phyloP scores from a whole-genome alignment of 1,140 invertebrate genomes.

The Drosophila elegans region DNA sequence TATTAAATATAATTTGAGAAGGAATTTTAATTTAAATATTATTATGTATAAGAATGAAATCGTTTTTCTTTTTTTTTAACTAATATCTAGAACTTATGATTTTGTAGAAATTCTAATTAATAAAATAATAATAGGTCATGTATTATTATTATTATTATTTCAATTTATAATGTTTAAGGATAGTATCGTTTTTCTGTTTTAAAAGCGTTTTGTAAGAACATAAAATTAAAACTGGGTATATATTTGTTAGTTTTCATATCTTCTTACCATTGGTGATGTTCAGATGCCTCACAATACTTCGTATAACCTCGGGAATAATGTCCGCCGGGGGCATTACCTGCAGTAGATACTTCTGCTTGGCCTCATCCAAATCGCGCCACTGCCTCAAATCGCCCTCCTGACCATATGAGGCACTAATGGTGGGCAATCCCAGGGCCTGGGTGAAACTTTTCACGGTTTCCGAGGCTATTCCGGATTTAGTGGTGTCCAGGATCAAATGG shows the following conservation, averaged over 20 bases:
- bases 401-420: constrained; percentile 93
- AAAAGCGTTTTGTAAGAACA: no score
- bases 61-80: no score
- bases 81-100: no score
- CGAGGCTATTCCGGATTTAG: constrained; percentile 90
- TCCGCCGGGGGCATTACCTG: constrained; percentile 93
- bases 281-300: constrained; percentile 91
- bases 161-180: no score
- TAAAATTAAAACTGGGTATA: no score
- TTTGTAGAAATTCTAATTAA: no score
- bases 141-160: no score
- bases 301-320: constrained; percentile 91
- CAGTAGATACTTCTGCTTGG: constrained; percentile 90
- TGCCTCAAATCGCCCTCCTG: constrained; percentile 92
- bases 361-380: constrained; percentile 89
- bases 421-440: constrained; percentile 91
- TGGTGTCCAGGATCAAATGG: constrained; percentile 92
- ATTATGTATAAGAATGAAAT: no score
- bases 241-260: not conserved
- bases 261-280: constrained; percentile 91
- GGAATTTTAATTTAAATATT: no score
- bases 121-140: no score
- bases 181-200: no score
- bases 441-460: constrained; percentile 94
- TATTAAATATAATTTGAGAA: no score